Evolutionary conservation across 2,888 invertebrate species (phyloP).

Genomic region (Lasioglossum villosulum): DNA sequence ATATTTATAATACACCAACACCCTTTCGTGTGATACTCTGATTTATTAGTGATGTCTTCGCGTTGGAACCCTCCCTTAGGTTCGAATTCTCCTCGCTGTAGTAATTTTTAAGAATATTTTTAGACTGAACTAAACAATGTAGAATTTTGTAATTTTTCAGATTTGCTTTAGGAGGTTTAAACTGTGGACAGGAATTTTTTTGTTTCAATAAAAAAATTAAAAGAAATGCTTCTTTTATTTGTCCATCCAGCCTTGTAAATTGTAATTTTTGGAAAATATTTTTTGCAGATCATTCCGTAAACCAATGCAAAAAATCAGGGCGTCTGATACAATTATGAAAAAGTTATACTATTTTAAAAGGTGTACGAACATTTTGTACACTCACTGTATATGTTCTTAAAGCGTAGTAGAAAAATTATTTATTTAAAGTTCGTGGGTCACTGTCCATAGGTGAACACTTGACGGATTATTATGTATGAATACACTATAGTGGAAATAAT

Average conservation of each 20-base stretch:
- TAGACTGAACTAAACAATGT: rapidly evolving
- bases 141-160: not conserved
- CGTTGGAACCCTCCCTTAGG: not conserved
- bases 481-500: not conserved
- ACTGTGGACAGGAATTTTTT: not conserved
- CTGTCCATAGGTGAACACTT: not conserved
- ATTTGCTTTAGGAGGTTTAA: not conserved
- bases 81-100: not conserved
- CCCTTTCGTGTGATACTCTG: not conserved
- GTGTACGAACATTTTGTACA: no score
- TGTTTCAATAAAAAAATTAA: no score
- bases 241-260: no score
- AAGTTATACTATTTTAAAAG: no score
- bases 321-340: no score
- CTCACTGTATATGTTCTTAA: no score
- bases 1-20: not conserved
- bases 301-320: no score
- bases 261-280: no score
- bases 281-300: no score
- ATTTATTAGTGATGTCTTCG: not conserved
- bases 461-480: not conserved
- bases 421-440: not conserved
- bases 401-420: not conserved
- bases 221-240: no score
- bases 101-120: not conserved